Percentiles rank a stretch among this genome's conserved stretches.
Evolutionary conservation across 2,888 invertebrate species (phyloP).

Genomic region (Nyleta sp.): DNA sequence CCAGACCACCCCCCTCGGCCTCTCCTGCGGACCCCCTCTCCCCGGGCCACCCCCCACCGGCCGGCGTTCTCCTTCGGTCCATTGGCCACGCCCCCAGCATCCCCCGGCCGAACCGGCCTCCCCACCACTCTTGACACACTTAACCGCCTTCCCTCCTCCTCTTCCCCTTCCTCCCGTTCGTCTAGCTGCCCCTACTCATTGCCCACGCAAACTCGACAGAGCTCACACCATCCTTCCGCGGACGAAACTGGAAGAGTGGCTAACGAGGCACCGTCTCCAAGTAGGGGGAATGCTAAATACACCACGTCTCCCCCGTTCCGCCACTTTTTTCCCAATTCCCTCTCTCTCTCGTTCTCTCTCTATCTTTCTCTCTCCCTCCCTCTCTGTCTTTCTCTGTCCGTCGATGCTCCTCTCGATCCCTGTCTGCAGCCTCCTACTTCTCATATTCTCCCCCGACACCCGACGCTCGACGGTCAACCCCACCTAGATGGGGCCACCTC

Average conservation of each 20-base stretch:
- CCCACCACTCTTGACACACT: conserved; percentile 35
- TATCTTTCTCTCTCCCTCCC: neutral
- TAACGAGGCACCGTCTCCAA: conserved; percentile 79
- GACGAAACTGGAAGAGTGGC: conserved; percentile 71
- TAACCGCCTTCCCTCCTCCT: conserved; percentile 79
- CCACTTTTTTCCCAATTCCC: conserved; percentile 62
- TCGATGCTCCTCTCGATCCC: conserved; percentile 28
- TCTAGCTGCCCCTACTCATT: conserved; percentile 22
- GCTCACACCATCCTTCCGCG: conserved; percentile 53
- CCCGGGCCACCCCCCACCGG: neutral
- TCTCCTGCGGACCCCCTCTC: conserved; percentile 2
- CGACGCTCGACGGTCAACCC: conserved; percentile 46
- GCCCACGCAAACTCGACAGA: conserved; percentile 51
- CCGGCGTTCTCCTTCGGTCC: conserved; percentile 69
- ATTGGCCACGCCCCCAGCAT: conserved; percentile 75
- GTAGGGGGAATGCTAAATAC: conserved; percentile 79
- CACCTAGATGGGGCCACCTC: conserved; percentile 49
- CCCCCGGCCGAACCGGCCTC: conserved; percentile 56
- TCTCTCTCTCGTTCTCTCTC: conserved; percentile 43
- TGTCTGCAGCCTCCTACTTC: conserved; percentile 41
- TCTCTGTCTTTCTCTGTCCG: conserved; percentile 49
- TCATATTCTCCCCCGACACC: conserved; percentile 50
- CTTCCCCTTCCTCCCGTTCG: conserved; percentile 2
- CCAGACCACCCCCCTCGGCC: conserved; percentile 34
- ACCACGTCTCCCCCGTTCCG: conserved; percentile 75